Percentiles rank a stretch among this genome's conserved stretches.
Evolutionary conservation across 53 echinoderm and acorn worm species (phyloP).

Genomic region (Antedon mediterranea): DNA sequence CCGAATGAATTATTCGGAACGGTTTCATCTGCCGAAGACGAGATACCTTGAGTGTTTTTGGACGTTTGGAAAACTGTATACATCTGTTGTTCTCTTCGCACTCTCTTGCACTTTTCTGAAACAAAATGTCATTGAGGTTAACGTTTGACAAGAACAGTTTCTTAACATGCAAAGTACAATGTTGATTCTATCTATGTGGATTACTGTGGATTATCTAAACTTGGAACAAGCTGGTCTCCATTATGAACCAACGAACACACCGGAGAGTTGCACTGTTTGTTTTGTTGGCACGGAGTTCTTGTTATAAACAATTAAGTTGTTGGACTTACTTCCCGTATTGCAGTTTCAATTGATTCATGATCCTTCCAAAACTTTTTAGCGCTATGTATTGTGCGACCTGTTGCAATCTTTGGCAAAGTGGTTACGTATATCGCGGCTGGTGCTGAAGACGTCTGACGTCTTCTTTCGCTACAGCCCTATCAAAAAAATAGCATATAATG

Average conservation of each 20-base stretch:
- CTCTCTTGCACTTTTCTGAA: background rate
- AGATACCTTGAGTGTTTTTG: background rate
- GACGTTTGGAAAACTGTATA: background rate
- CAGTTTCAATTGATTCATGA: conserved; percentile 41
- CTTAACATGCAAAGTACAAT: no score
- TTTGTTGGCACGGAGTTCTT: no score
- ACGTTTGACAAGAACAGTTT: no score
- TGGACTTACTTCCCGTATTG: conserved; percentile 38
- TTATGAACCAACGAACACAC: no score
- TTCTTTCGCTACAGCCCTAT: background rate
- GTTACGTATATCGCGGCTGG: background rate
- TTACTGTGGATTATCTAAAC: no score
- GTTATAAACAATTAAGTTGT: background rate
- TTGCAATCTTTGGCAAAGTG: conserved; percentile 60
- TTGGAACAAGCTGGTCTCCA: no score
- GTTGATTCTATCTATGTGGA: no score
- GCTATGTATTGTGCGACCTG: conserved; percentile 47
- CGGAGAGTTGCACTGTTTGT: no score
- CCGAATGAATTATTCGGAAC: conserved; percentile 40
- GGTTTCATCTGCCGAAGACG: conserved; percentile 17
- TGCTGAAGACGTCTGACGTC: background rate
- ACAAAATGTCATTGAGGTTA: background rate
- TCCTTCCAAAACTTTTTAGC: conserved; percentile 69
- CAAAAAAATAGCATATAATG: background rate
- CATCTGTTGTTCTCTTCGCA: background rate